Base-by-base conservation (phyloP, 2,888 invertebrate species). In the Leuctra nigra region DNA sequence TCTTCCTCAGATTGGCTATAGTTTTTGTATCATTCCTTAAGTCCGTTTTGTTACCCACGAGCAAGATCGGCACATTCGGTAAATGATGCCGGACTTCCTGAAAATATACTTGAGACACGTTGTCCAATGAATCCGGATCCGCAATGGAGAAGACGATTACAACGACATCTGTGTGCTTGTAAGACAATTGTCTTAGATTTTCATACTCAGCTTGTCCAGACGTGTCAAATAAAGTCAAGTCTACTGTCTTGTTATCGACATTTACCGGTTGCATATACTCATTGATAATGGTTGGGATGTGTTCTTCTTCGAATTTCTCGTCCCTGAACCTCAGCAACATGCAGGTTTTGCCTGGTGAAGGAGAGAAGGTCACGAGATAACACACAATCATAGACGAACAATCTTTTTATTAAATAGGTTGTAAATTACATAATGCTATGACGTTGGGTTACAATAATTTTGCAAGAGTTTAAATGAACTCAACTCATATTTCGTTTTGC, bases 1-100 rank as follows among this genome's bases (percentile, higher is more conserved):
- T 96, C 78, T 96, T 95, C 68, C 87, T 86, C 67, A 99, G 83
- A 77, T 98, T 96, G 72, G 88, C 88, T 69, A 93, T 91, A 63
- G 93, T 94, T 70, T 86, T 86, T 23, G 91, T 89, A 80, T 95
- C 94, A 74, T 92, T 92, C 69, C 95, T 86, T 69, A 95, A 82
- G 80, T 95, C 95, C 66, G 74, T 74, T 69, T 81, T 81, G 72
- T 79, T 81, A 35, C 81, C 81, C 29, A 82, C 81, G 55, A 82
- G 71, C 60, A 82, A 77, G 59, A 82, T 77, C 24, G 81, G 82
- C 52, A 80, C 79, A 67, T 77, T 78, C 4, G 80, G 80, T 67
- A 81, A 81, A 67, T 80, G 81, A 66, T 81, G 81, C 61, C 70
- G 70, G 4, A 77, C 75, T 70, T 82, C 81, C 1, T 81, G 81